These are phyloP conservation scores for Pantala flavescens DNA, from an alignment of 1,140 invertebrate species.

Conservation along the genomic window DNA sequence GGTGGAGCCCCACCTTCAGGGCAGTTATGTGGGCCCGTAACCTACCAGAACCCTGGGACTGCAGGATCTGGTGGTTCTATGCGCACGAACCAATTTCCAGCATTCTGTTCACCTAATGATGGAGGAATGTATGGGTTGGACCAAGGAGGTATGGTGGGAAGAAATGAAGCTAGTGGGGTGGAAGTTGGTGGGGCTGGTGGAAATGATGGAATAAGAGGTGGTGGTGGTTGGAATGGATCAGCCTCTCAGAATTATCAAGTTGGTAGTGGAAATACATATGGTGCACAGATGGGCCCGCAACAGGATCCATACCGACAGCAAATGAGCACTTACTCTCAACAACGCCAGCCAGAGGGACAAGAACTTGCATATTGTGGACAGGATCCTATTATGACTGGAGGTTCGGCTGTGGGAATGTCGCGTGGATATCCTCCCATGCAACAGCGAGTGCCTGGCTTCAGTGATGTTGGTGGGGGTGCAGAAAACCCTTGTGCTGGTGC, in stretches of 20 bases:
- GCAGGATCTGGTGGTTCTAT: neutral
- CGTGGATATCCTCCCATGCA: neutral
- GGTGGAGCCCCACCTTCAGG: neutral
- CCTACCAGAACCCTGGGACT: neutral
- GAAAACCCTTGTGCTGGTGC: neutral
- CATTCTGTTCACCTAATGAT: constrained; percentile 11
- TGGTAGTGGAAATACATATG: neutral
- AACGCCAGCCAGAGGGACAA: neutral
- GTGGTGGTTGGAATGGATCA: neutral
- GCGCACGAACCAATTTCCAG: constrained; percentile 20
- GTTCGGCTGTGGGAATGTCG: neutral
- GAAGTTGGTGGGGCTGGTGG: constrained; percentile 14
- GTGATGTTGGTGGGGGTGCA: neutral
- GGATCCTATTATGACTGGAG: neutral
- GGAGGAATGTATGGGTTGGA: constrained; percentile 11
- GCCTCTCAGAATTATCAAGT: neutral
- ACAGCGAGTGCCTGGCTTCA: neutral
- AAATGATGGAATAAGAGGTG: constrained; percentile 12
- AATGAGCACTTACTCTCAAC: neutral
- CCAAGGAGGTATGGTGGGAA: constrained; percentile 18
- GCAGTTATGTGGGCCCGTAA: neutral
- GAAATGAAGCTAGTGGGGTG: constrained; percentile 23
- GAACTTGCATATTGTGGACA: neutral
- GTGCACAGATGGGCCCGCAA: neutral
- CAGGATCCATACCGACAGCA: neutral